A percentile compares a stretch with the other conserved stretches of the same genome.
Conservation (phyloP, 2,113 vertebrate species). For the Psophia crepitans region DNA sequence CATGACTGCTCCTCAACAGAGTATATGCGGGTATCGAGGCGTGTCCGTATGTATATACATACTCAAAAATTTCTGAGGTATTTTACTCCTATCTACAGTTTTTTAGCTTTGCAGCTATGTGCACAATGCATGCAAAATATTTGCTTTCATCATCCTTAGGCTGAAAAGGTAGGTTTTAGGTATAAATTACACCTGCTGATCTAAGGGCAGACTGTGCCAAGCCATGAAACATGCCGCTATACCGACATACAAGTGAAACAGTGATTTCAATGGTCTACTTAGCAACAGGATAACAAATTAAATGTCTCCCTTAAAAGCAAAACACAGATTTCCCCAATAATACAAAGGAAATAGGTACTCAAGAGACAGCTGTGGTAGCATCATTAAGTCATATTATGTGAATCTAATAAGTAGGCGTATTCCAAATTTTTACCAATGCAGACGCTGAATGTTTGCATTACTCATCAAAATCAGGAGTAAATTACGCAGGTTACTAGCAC, state of each 20-base stretch:
- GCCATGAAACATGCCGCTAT: not conserved
- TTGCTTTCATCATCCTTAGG: not conserved
- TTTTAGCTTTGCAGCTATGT: not conserved
- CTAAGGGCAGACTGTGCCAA: not conserved
- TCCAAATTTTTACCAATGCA: not conserved
- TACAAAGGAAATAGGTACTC: not conserved
- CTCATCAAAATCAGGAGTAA: not conserved
- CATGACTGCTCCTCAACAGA: not conserved
- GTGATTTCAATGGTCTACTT: not conserved
- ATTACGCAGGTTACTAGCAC: not conserved
- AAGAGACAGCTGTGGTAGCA: not conserved
- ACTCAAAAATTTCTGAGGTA: not conserved
- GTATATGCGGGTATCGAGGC: fast-evolving
- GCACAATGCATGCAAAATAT: not conserved
- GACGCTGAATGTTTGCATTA: not conserved
- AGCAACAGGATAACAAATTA: not conserved
- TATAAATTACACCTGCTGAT: not conserved
- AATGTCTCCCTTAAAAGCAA: not conserved
- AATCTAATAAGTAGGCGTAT: not conserved
- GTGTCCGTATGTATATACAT: fast-evolving
- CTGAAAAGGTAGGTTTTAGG: not conserved
- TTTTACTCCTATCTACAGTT: not conserved
- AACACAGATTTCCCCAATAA: not conserved
- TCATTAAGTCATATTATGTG: not conserved
- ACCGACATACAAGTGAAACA: not conserved